phyloP scores from a whole-genome alignment of 2,888 invertebrate species.

The Tetramorium bicarinatum region DNA sequence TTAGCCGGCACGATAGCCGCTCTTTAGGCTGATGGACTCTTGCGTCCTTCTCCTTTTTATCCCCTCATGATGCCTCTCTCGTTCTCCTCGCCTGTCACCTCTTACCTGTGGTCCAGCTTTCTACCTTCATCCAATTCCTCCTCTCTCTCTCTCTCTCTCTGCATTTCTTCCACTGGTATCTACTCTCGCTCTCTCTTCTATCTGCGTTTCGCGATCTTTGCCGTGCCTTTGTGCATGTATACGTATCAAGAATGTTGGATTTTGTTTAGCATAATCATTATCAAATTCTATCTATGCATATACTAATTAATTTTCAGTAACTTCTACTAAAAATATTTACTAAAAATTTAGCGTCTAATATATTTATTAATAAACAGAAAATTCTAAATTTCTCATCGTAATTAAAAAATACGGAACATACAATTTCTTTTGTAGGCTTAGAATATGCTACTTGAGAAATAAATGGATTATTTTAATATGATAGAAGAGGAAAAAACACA shows the following conservation, averaged over 20 bases:
- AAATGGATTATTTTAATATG: background rate
- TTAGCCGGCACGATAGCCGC: constrained; percentile 85
- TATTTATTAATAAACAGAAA: background rate
- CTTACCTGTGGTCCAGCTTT: constrained; percentile 41
- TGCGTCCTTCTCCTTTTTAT: constrained; percentile 74
- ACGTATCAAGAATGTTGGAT: background rate
- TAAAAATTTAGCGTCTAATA: background rate
- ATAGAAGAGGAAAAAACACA: background rate
- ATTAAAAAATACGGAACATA: background rate
- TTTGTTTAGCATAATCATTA: constrained; percentile 2
- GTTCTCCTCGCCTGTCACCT: constrained; percentile 47
- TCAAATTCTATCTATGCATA: background rate
- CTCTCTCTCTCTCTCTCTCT: constrained; percentile 3
- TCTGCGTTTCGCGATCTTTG: background rate
- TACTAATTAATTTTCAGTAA: background rate
- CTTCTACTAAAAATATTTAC: background rate
- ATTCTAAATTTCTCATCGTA: background rate
- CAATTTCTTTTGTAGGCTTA: background rate
- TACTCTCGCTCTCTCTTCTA: background rate
- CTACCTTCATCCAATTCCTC: constrained; percentile 46
- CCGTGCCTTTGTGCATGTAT: background rate
- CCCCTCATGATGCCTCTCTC: constrained; percentile 33
- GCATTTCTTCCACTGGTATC: background rate
- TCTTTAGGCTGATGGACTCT: constrained; percentile 85
- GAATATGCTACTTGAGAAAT: background rate